A percentile compares a stretch with the other conserved stretches of the same genome.
Conservation (phyloP, 2,113 vertebrate genomes). For the Actenoides hombroni region DNA sequence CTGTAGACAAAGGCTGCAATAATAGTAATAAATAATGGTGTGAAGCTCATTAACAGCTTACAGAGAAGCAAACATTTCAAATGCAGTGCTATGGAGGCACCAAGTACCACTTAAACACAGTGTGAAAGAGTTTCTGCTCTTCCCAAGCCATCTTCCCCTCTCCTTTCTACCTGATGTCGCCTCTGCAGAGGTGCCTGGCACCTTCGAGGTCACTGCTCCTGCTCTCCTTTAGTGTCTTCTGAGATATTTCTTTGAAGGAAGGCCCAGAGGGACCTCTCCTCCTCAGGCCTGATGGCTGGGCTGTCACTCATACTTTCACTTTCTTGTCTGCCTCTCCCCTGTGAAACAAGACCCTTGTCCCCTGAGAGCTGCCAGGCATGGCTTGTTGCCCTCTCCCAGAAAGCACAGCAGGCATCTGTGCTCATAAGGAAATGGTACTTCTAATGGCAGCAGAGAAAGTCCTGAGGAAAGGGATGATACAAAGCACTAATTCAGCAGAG, state of each 20-base stretch:
- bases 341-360: background rate
- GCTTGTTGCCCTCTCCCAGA: background rate
- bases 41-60: background rate
- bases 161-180: rapidly evolving
- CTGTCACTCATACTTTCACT: background rate
- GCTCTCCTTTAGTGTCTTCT: background rate
- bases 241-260: background rate
- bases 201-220: background rate
- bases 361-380: background rate
- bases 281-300: background rate
- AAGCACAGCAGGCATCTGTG: background rate
- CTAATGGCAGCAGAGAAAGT: background rate
- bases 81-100: background rate
- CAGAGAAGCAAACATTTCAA: background rate
- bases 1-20: background rate
- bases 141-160: background rate
- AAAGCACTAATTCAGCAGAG: background rate
- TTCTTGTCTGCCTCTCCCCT: background rate
- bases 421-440: background rate
- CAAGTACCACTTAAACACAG: background rate
- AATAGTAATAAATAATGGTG: background rate
- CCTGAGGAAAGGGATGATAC: background rate
- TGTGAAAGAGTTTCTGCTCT: background rate
- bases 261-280: background rate
- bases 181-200: background rate